Percentiles rank a stretch among this genome's conserved stretches.
Evolutionary conservation across 2,888 invertebrate genomes (phyloP).

Genomic region (Xestoiulus laeticollis): DNA sequence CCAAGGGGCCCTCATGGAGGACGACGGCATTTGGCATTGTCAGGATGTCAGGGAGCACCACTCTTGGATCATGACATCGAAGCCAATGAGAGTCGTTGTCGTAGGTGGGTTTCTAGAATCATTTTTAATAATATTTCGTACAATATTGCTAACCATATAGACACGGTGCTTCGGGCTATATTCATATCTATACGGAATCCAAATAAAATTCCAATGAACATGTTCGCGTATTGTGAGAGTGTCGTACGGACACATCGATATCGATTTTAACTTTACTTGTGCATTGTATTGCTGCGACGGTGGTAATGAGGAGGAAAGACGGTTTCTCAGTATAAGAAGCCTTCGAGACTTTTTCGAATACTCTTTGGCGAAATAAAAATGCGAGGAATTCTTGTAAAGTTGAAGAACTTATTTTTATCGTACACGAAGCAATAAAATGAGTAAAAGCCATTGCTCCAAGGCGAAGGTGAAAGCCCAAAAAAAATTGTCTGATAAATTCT

Average conservation of each 20-base stretch:
- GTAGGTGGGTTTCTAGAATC: constrained; percentile 57
- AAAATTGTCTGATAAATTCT: no score
- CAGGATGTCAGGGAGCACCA: constrained; percentile 58
- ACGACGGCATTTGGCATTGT: constrained; percentile 60
- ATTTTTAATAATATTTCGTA: constrained; percentile 48
- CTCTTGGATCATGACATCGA: constrained; percentile 61
- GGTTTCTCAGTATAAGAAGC: not conserved
- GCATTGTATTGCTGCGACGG: not conserved
- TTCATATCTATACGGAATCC: not conserved
- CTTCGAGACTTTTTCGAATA: no score
- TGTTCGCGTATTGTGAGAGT: not conserved
- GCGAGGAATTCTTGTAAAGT: not conserved
- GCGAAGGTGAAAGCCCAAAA: not conserved
- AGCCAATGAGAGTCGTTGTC: constrained; percentile 70
- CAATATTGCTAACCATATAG: not conserved
- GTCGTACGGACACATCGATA: not conserved
- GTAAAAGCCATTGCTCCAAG: not conserved
- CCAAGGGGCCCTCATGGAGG: constrained; percentile 54
- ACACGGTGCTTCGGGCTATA: not conserved
- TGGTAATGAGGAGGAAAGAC: not conserved
- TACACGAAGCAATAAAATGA: not conserved
- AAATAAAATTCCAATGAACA: constrained; percentile 3
- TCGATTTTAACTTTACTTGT: not conserved
- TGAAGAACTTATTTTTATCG: not conserved
- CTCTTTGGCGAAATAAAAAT: not conserved